A percentile compares a stretch with the other conserved stretches of the same genome.
These are phyloP conservation scores for Sarotherodon lohbergeri DNA, from an alignment of 2,113 vertebrate genomes.

Conservation along the genomic window DNA sequence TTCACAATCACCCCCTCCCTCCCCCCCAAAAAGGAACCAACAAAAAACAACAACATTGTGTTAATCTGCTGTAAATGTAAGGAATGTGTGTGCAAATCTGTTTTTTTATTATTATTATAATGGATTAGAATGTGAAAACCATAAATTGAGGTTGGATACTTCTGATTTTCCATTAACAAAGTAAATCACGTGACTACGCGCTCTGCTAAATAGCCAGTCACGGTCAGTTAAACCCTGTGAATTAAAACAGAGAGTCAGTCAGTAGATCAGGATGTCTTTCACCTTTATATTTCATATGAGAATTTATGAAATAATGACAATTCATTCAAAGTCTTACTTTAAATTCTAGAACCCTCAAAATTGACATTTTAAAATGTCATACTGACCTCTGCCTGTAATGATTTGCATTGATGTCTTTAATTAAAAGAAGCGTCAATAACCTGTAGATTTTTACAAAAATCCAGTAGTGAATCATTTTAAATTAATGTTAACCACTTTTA, in stretches of 20 bases:
- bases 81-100: background rate
- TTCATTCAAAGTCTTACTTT: background rate
- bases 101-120: accelerated
- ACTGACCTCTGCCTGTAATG: background rate
- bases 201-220: background rate
- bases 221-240: background rate
- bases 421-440: background rate
- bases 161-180: background rate
- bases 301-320: background rate
- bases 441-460: background rate
- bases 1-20: accelerated
- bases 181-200: background rate
- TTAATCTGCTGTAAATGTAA: background rate
- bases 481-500: background rate
- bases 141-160: background rate
- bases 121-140: background rate
- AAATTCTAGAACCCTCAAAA: background rate
- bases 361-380: background rate
- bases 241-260: background rate
- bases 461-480: background rate
- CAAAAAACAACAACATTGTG: background rate
- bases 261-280: background rate
- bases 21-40: background rate
- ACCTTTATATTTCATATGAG: background rate
- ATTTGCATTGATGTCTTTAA: background rate